Conservation (phyloP, 2,888 invertebrate species). For the Pheosia gnoma region DNA sequence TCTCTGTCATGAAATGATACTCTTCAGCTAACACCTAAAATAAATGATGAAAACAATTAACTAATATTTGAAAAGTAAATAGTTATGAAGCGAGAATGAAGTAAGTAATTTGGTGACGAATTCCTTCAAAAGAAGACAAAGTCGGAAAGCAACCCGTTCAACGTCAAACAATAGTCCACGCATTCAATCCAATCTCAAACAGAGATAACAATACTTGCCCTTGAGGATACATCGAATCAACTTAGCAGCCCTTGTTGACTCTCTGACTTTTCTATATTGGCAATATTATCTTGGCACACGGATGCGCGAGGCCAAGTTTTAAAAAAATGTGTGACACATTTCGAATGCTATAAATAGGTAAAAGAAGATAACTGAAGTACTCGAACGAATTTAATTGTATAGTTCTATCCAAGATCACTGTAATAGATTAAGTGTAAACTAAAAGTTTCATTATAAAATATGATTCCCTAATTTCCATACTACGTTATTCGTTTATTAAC, state of each 20-base stretch:
- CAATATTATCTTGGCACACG: slow-evolving; percentile 82
- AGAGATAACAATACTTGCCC: slow-evolving; percentile 76
- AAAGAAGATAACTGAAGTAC: no score
- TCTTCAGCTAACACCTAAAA: background rate
- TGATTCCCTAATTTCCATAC: no score
- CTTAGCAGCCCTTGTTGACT: slow-evolving; percentile 83
- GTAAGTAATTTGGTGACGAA: background rate
- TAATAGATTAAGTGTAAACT: no score
- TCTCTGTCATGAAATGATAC: no score
- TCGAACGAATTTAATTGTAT: no score
- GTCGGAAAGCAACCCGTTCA: slow-evolving; percentile 39
- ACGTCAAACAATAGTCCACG: slow-evolving; percentile 68
- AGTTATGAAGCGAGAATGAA: background rate
- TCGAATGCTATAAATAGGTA: no score
- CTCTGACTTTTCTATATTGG: slow-evolving; percentile 75
- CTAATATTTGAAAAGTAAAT: background rate
- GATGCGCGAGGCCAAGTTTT: background rate
- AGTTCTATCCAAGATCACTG: no score
- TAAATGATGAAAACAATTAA: background rate
- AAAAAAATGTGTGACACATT: no score
- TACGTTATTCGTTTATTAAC: no score
- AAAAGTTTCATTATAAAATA: no score
- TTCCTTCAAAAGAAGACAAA: slow-evolving; percentile 17
- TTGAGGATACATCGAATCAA: slow-evolving; percentile 79
- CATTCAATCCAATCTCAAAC: slow-evolving; percentile 80